phyloP scores from a whole-genome alignment of 2,113 vertebrate genomes.

The Halcyon malimbica region DNA sequence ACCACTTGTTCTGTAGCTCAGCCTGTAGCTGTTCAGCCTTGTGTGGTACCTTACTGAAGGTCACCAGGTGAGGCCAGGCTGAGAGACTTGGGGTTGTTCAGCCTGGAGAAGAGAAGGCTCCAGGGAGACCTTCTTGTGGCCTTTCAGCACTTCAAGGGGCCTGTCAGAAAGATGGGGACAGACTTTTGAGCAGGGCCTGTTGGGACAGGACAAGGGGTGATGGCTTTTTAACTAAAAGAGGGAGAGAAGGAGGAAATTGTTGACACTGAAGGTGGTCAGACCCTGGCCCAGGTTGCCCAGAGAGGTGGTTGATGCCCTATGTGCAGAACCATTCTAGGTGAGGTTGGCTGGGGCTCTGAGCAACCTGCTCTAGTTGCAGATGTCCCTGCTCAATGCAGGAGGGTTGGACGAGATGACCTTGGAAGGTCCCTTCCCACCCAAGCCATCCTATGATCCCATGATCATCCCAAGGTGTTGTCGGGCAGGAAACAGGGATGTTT shows the following conservation, averaged over 20 bases:
- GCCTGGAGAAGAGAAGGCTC: background rate
- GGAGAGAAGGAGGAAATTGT: too few relatives aligned
- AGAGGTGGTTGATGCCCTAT: too few relatives aligned
- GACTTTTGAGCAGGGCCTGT: too few relatives aligned
- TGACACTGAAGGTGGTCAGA: too few relatives aligned
- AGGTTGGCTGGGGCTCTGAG: too few relatives aligned
- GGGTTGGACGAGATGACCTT: background rate
- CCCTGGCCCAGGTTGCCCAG: too few relatives aligned
- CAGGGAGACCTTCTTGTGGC: too few relatives aligned
- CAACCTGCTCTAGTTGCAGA: background rate
- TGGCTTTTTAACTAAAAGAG: too few relatives aligned
- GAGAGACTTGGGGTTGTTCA: background rate
- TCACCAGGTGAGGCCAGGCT: background rate
- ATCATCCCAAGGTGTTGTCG: background rate
- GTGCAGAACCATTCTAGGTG: too few relatives aligned
- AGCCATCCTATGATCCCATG: background rate
- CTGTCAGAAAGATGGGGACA: too few relatives aligned
- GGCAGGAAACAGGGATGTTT: background rate
- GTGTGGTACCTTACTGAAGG: accelerated
- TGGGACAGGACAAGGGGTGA: too few relatives aligned
- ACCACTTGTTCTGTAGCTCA: accelerated
- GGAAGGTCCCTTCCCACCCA: background rate
- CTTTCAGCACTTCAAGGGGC: too few relatives aligned
- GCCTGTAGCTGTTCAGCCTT: background rate
- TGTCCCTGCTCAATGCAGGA: background rate